Percentiles rank a stretch among this genome's conserved stretches.
phyloP scores from a whole-genome alignment of 1,140 invertebrate genomes.

The Drosophila sp. region DNA sequence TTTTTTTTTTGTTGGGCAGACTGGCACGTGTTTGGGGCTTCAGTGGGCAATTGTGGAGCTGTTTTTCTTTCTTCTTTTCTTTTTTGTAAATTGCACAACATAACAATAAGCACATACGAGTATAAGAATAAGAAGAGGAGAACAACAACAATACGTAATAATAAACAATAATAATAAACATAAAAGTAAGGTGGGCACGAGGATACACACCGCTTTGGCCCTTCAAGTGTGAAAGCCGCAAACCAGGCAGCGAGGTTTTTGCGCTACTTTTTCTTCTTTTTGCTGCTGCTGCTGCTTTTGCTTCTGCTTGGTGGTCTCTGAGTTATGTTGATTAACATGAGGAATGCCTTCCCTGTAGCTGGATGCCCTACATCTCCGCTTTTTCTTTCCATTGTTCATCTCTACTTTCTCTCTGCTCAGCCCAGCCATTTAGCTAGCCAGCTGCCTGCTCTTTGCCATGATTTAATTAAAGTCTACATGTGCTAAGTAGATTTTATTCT shows the following conservation, averaged over 20 bases:
- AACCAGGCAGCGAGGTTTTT: conserved; percentile 31
- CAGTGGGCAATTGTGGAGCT: conserved; percentile 25
- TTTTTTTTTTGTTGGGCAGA: neutral
- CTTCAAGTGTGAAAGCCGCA: conserved; percentile 53
- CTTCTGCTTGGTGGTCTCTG: conserved; percentile 22
- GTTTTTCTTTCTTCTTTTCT: conserved; percentile 28
- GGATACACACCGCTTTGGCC: conserved; percentile 25
- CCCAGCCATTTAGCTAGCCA: conserved; percentile 5
- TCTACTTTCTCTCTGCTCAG: neutral
- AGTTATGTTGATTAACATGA: conserved; percentile 54
- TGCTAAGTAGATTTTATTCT: conserved; percentile 78
- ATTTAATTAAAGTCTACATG: conserved; percentile 79
- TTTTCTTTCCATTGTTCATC: conserved; percentile 2
- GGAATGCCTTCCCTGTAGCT: conserved; percentile 30
- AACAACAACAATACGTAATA: conserved; percentile 50
- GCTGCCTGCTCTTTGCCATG: conserved; percentile 41
- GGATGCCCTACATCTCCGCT: neutral
- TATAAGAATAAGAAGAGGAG: conserved; percentile 25
- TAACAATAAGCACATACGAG: conserved; percentile 50
- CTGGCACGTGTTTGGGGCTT: conserved; percentile 35
- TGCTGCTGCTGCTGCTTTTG: conserved; percentile 9
- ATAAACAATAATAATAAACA: conserved; percentile 67
- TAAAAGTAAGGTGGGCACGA: conserved; percentile 27
- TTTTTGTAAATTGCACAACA: conserved; percentile 48
- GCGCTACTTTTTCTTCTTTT: conserved; percentile 1